Base-by-base conservation (phyloP, 2,113 vertebrate species). In the Phasianus colchicus region DNA sequence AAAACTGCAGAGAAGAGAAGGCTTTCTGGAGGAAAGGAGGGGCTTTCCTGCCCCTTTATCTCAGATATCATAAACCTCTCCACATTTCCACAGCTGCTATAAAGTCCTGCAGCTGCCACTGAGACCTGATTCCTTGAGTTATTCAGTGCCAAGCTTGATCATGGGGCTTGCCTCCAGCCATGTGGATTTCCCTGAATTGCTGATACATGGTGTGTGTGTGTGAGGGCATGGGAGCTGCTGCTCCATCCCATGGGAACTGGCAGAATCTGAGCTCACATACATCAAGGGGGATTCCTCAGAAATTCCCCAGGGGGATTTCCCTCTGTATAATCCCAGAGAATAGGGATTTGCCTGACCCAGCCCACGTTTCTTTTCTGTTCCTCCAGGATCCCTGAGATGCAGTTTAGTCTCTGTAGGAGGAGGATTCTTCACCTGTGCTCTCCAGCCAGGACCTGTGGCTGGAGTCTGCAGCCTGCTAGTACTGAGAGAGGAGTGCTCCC, bases 321-420 rank as follows among this genome's bases (percentile, higher is more conserved):
- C n/a, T 30, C 2, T 1, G 15, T 43, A 85, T 88, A 96, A 66
- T 29, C 54, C 40, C 45, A 30, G 21, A 45, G 40, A 63, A 42
- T 0, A 25, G n/a, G 40, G 45, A 34, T 70, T 76, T 29, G 4
- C 13, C 9, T 58, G 73, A 27, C 5, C 8, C 6, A 13, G n/a
- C 18, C 32, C 1, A 0, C 27, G 40, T 76, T 66, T 42, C n/a
- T 42, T 82, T 32, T 4, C 66, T 5, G 43, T 36, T 89, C 17
- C 65, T 40, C 32, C 36, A 45, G 64, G 32, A 11, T 29, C 4
- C 17, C 50, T n/a, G 6, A 30, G 8, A 19, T 0, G 0, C 36
- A 66, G 24, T 6, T 19, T 57, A 79, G 52, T 27, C 34, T 81
- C 18, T 43, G 21, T 24, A 29, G 60, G 52, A 79, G 54, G 48